Evolutionary conservation across 2,113 vertebrate genomes (phyloP).

Genomic region (Castor canadensis): DNA sequence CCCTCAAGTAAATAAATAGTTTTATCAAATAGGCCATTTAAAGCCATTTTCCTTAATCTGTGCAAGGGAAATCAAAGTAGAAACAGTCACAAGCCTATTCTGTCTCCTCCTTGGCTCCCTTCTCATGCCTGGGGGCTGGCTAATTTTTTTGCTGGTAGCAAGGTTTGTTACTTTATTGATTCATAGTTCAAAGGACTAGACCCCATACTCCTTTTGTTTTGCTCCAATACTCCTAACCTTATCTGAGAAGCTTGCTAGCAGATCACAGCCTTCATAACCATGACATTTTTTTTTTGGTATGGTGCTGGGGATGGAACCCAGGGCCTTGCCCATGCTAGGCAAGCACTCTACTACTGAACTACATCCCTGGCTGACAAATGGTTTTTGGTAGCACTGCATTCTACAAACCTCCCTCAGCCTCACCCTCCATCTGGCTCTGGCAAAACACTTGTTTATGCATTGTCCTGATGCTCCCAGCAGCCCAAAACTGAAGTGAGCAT

Average conservation of each 20-base stretch:
- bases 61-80: not conserved
- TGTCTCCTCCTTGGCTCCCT: not conserved
- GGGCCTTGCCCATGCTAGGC: not conserved
- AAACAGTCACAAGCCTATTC: not conserved
- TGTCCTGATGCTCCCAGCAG: not conserved
- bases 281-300: not conserved
- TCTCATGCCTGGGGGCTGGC: not conserved
- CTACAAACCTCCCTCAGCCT: not conserved
- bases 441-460: not conserved
- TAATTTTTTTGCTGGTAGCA: no score
- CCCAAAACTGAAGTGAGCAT: not conserved
- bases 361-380: no score
- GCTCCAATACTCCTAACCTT: not conserved
- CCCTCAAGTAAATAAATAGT: constrained; percentile 21
- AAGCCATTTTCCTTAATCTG: constrained; percentile 48
- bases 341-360: not conserved
- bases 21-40: constrained; percentile 12
- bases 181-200: not conserved
- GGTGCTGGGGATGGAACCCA: not conserved
- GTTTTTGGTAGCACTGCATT: not conserved
- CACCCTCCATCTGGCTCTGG: not conserved
- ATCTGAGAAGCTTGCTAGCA: not conserved
- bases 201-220: not conserved
- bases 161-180: not conserved
- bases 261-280: not conserved